These are phyloP conservation scores for Toxonevra muliebris DNA, from an alignment of 2,888 invertebrate species.

Conservation along the genomic window DNA sequence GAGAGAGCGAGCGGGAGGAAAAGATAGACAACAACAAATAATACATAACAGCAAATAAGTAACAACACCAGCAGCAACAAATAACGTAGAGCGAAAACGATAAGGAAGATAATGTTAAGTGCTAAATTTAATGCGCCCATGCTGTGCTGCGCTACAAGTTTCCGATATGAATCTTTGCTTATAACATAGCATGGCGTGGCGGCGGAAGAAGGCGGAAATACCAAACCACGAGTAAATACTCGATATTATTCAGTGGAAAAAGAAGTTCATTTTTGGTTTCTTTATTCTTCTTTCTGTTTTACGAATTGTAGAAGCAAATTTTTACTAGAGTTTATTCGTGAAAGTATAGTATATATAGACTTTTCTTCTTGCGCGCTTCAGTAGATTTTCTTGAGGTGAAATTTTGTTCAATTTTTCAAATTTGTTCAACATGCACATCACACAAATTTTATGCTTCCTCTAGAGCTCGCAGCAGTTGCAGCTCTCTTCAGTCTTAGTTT, in stretches of 20 bases:
- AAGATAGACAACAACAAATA: too few relatives aligned
- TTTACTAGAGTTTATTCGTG: too few relatives aligned
- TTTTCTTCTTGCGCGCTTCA: too few relatives aligned
- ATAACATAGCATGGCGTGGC: neutral
- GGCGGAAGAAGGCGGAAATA: neutral
- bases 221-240: neutral
- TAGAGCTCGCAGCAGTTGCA: neutral
- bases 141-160: conserved; percentile 6
- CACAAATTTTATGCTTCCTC: neutral
- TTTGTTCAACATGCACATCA: conserved; percentile 2
- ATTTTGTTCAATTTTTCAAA: neutral
- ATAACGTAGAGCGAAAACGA: neutral
- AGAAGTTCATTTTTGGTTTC: neutral
- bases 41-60: neutral
- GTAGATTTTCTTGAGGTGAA: neutral
- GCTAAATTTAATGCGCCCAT: conserved; percentile 10
- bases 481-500: too few relatives aligned
- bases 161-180: conserved; percentile 2
- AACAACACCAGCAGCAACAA: neutral
- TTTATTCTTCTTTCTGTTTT: neutral
- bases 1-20: too few relatives aligned
- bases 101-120: conserved; percentile 2
- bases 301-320: too few relatives aligned
- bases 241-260: too few relatives aligned
- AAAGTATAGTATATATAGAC: too few relatives aligned